Base-by-base conservation (phyloP, 2,113 vertebrate genomes). In the Dascyllus trimaculatus region DNA sequence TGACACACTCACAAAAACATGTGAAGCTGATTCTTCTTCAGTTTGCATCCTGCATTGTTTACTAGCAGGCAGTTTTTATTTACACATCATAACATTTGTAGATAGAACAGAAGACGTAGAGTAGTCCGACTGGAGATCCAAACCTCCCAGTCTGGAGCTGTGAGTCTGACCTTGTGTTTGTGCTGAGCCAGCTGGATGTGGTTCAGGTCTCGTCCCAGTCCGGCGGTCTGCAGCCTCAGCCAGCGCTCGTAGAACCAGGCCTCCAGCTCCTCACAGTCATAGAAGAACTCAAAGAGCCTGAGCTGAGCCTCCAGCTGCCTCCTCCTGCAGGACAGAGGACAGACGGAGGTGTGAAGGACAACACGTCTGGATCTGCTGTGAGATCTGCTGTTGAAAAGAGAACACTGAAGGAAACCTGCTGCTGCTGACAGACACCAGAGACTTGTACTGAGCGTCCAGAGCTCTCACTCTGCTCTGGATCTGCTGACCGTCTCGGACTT, bases 221-320 rank as follows among this genome's bases (percentile, higher is more conserved):
- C 86, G 8, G 82, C 82, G 0, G 71, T 90, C 78, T 95, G 94
- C 77, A 96, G 81, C 38, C 91, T 72, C 79, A 95, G 81, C 90
- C 91, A 89, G 57, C 82, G 93, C 40, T 97, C 96, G 52, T 85
- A 93, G 51, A 97, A 76, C 96, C 97, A 98, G 0, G 80, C 85
- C 89, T 96, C 95, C 70, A 96, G 86, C 60, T 97, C 97, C 72
- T 96, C 96, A 80, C 96, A 96, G 84, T 95, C 93, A 51, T 86
- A 80, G 74, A 96, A 94, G 83, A 97, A 96, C 85, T 96, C 95
- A 74, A 94, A 96, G 40, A 94, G 81, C 69, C 91, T 92, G 58
- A 95, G 72, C 81, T 94, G 88, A 9, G 93, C 94, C 88, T 97
- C 95, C 75, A 99, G 77, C 57, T 89, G 93, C 26, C 48, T 78